Conservation (phyloP, 2,797 vertebrate genomes). For the Gymnoscopelus braueri region DNA sequence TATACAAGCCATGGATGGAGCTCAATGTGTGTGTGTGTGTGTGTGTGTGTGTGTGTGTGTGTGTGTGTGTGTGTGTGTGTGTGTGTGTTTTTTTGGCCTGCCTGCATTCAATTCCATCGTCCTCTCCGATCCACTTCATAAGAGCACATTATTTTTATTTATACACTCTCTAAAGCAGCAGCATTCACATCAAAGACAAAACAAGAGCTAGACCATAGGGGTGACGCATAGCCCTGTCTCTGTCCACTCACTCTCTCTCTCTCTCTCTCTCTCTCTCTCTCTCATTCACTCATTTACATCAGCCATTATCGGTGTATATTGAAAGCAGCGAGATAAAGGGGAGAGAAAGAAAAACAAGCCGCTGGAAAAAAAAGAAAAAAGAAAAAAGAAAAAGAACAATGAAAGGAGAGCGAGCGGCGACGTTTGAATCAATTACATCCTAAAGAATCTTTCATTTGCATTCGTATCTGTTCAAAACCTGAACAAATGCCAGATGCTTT, state of each 20-base stretch:
- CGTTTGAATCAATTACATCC: conserved; percentile 87
- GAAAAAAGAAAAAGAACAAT: conserved; percentile 69
- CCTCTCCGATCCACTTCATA: conserved; percentile 69
- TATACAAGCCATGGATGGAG: conserved; percentile 50
- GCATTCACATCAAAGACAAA: conserved; percentile 62
- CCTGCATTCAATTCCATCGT: conserved; percentile 52
- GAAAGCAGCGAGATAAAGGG: conserved; percentile 79
- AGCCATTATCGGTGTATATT: conserved; percentile 80
- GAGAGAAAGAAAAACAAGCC: conserved; percentile 58
- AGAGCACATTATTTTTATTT: conserved; percentile 52
- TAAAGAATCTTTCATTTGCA: conserved; percentile 87
- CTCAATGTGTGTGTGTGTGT: conserved; percentile 3
- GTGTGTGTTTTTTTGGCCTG: too few relatives aligned
- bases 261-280: conserved; percentile 26
- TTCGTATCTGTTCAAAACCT: conserved; percentile 79
- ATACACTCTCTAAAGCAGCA: conserved; percentile 22
- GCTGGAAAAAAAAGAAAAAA: conserved; percentile 16
- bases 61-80: not conserved
- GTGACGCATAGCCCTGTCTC: conserved; percentile 55
- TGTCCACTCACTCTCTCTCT: conserved; percentile 31
- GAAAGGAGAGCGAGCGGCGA: conserved; percentile 68
- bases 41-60: too few relatives aligned
- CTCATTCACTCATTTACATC: conserved; percentile 78
- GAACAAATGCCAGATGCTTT: conserved; percentile 97
- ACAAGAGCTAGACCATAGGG: conserved; percentile 68